Evolutionary conservation across 2,797 vertebrate genomes (phyloP), one percentile per base, ranked within the genome.

Genomic region (Amblyopsis hoosieri): DNA sequence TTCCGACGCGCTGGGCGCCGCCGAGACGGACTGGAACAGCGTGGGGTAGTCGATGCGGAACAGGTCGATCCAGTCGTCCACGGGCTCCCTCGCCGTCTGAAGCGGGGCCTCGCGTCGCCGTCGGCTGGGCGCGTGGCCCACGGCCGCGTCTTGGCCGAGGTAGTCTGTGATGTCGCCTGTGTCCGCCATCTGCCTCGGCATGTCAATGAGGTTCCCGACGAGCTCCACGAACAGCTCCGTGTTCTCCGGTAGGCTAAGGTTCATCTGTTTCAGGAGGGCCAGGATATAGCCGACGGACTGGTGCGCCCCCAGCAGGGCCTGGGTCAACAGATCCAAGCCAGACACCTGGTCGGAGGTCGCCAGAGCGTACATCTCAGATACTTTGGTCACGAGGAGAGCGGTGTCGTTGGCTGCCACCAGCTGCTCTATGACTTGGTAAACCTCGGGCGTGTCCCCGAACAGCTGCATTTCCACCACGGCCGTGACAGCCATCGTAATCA

Each of bases 41-140:
- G 66, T 12, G 4, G 58, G 54, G 57, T 93, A 94, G 82, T 94
- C 68, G 1, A 93, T 66, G 29, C 62, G 23, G 54, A 92, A 42
- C 42, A 94, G 72, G 48, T 91, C 86, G 8, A 90, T 67, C 73
- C 92, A 87, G 76, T 93, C 90, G 19, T 92, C 81, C 48, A 90
- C 52, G 3, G 87, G 87, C 3, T 78, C 58, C 23, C 77, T 81
- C 3, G 17, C 19, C 13, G 60, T 71, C 59, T 69, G 71, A 56
- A 13, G 0, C 0, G 46, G 45, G 19, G 66, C 60, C 12, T 88
- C 81, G 0, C 80, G 81, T 64, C 69, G 82, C 2, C 14, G 64
- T 57, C n/a, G 74, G 46, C 6, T 53, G 0, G 3, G 37, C 3
- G 53, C 57, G 12, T 37, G 33, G 33, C 6, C 33, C 8, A 6